Base-by-base conservation (phyloP, 2,113 vertebrate genomes). In the Rhodinocichla rosea region DNA sequence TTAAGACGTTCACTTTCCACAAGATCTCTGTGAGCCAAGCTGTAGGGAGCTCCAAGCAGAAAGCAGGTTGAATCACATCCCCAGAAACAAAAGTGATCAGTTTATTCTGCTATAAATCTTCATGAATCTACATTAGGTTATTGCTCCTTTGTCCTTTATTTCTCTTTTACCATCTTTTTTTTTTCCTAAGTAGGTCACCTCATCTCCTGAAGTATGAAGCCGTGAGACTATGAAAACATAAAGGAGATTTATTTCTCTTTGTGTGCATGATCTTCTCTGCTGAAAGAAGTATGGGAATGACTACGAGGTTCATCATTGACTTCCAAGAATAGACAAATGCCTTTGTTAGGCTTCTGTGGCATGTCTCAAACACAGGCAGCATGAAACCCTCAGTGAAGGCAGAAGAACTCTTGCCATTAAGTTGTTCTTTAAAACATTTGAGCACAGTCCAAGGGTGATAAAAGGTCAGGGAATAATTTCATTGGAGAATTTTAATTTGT, bases 201-300 rank as follows among this genome's bases (percentile, higher is more conserved):
- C 87, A 60, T 94, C 87, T 95, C 83, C 92, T 93, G 86, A 90
- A 96, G 62, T 90, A 97, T 87, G 91, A 96, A 97, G 88, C 91
- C 6, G 2, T 92, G 83, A 95, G 84, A 93, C 77, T 92, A 89
- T 26, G 83, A 94, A 95, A 95, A 86, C 94, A 92, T 96, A 96
- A 97, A 96, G 94, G 52, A 96, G 86, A 97, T 96, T 96, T 97
- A 96, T 94, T 95, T 65, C 65, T 75, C 77, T 94, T 75, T 76
- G 49, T 94, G 74, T 85, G 70, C 53, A 67, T 53, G 88, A 92
- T 93, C 83, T 76, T 90, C 83, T 92, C 60, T 40, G 80, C 71
- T 74, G 71, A 90, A 95, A 94, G 76, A 92, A 80, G 79, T 81
- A 96, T 96, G 64, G 73, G 90, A 90, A 87, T 70, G 69, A 93